Evolutionary conservation across 2,888 invertebrate species (phyloP).

Genomic region (Papilio gigon): DNA sequence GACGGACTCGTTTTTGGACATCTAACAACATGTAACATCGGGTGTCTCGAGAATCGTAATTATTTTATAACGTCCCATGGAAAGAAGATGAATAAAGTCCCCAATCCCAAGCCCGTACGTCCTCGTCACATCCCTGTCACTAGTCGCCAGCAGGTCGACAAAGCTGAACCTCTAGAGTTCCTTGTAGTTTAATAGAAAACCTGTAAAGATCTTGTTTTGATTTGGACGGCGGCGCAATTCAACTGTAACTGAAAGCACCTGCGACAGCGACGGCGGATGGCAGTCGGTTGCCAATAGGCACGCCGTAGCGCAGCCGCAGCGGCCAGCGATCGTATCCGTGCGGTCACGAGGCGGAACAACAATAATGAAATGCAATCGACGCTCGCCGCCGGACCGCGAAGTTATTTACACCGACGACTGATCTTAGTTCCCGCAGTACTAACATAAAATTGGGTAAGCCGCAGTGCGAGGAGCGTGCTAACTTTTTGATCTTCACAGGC

Average conservation of each 20-base stretch:
- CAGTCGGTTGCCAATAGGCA: neutral
- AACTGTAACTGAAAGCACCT: neutral
- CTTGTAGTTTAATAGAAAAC: too few relatives aligned
- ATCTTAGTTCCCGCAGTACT: too few relatives aligned
- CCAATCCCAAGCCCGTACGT: too few relatives aligned
- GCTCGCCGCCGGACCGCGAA: constrained; percentile 6
- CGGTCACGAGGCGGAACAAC: constrained; percentile 26
- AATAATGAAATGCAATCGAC: constrained; percentile 21
- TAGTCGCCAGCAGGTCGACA: too few relatives aligned
- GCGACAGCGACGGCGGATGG: neutral
- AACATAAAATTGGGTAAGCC: too few relatives aligned
- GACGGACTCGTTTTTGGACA: neutral
- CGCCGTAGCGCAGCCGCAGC: neutral
- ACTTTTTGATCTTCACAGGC: too few relatives aligned
- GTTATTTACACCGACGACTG: constrained; percentile 23
- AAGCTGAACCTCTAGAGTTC: too few relatives aligned
- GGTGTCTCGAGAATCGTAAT: neutral
- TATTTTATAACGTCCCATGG: neutral
- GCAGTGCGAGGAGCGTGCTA: too few relatives aligned
- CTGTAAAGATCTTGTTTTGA: too few relatives aligned
- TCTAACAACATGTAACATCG: neutral
- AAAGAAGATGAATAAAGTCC: too few relatives aligned
- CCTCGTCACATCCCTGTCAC: too few relatives aligned
- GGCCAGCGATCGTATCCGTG: neutral
- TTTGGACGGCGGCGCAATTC: too few relatives aligned